phyloP scores from a whole-genome alignment of 2,888 invertebrate species.

The Nephrotoma flavescens region DNA sequence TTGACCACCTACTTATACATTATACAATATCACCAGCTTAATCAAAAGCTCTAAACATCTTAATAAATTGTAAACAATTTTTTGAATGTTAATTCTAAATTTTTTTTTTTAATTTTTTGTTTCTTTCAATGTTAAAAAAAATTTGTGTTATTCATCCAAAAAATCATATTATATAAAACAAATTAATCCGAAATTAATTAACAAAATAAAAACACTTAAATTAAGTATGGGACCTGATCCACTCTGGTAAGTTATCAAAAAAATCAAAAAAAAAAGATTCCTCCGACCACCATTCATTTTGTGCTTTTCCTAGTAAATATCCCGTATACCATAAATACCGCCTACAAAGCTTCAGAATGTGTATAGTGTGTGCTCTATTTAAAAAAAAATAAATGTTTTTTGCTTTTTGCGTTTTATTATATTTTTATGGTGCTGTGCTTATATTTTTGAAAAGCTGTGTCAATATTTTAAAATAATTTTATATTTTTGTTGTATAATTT shows the following conservation, averaged over 20 bases:
- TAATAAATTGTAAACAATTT: neutral
- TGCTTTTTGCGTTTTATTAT: neutral
- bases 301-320: neutral
- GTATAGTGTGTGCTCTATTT: neutral
- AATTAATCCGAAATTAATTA: constrained; percentile 5
- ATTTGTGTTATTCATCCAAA: constrained; percentile 2
- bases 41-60: neutral
- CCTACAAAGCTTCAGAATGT: neutral
- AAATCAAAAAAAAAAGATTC: neutral
- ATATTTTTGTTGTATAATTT: neutral
- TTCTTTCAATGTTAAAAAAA: neutral
- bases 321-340: neutral
- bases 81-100: neutral
- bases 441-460: neutral
- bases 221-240: constrained; percentile 16
- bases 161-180: neutral
- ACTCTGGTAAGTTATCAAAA: constrained; percentile 14
- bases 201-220: neutral
- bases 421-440: neutral
- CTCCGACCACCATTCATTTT: neutral
- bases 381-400: neutral
- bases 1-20: neutral
- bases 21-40: neutral
- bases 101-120: neutral
- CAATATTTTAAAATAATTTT: neutral